Percentiles rank a stretch among this genome's conserved stretches.
These are phyloP conservation scores for Sparus aurata DNA, from an alignment of 2,797 vertebrate species.

Conservation along the genomic window DNA sequence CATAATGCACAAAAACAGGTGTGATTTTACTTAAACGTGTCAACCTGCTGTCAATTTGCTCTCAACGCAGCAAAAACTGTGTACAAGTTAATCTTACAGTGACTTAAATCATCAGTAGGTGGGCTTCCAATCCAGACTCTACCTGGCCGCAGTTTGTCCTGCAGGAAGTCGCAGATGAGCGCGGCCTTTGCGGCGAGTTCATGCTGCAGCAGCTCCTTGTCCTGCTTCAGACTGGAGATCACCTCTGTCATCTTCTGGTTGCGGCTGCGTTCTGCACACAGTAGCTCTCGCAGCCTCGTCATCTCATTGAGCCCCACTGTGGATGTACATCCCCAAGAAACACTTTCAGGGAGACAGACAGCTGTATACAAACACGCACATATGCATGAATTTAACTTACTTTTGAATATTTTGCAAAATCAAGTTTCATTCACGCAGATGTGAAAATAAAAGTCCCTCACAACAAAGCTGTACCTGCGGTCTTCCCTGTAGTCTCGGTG, in stretches of 20 bases:
- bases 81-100: background rate
- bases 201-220: constrained; percentile 80
- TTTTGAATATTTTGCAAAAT: background rate
- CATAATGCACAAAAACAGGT: background rate
- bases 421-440: background rate
- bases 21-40: background rate
- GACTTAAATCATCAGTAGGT: background rate
- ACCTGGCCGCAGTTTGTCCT: constrained; percentile 80
- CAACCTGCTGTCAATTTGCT: background rate
- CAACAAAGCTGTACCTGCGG: constrained; percentile 19
- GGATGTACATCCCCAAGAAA: background rate
- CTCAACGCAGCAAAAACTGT: background rate
- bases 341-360: constrained; percentile 3
- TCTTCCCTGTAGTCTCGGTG: constrained; percentile 33
- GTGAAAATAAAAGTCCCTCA: background rate
- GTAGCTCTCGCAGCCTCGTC: constrained; percentile 71
- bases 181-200: constrained; percentile 80
- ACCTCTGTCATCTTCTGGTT: constrained; percentile 72
- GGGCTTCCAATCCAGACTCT: background rate
- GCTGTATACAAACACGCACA: background rate
- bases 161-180: constrained; percentile 83
- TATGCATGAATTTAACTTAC: background rate
- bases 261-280: constrained; percentile 70
- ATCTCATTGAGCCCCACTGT: constrained; percentile 64
- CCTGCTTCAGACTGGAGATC: constrained; percentile 78